Percentiles rank a stretch among this genome's conserved stretches.
Evolutionary conservation across 2,888 invertebrate species (phyloP).

Genomic region (Sceliomorpha sp.): DNA sequence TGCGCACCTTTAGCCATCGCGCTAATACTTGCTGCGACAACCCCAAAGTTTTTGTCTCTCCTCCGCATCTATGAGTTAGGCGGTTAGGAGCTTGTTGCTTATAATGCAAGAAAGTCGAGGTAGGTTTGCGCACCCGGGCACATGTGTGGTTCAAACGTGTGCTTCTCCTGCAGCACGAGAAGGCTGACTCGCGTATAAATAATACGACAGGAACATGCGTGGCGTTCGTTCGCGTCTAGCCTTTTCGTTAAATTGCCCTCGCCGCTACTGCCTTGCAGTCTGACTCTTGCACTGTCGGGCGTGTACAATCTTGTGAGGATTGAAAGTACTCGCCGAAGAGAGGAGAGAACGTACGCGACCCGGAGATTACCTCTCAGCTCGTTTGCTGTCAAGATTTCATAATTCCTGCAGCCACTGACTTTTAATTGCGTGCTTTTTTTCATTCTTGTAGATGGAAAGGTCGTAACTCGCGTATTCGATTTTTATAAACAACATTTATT

Average conservation of each 20-base stretch:
- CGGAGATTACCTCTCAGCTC: conserved; percentile 56
- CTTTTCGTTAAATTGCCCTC: conserved; percentile 71
- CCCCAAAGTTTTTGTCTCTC: conserved; percentile 69
- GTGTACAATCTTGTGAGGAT: conserved; percentile 54
- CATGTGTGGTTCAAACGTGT: conserved; percentile 29
- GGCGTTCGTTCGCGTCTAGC: conserved; percentile 56
- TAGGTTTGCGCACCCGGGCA: conserved; percentile 55
- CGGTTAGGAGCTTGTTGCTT: conserved; percentile 65
- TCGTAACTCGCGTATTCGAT: too few species aligned
- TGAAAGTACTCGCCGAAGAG: conserved; percentile 44
- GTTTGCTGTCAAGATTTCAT: conserved; percentile 56
- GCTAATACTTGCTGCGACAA: conserved; percentile 1
- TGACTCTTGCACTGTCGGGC: conserved; percentile 32
- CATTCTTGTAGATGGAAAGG: conserved; percentile 6
- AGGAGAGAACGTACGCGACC: conserved; percentile 35
- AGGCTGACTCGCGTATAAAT: conserved; percentile 34
- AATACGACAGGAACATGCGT: conserved; percentile 56
- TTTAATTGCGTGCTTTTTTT: conserved; percentile 51
- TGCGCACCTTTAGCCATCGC: too few species aligned
- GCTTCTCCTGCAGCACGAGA: neutral
- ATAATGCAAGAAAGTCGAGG: conserved; percentile 68
- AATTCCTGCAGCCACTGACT: conserved; percentile 43
- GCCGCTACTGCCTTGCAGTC: conserved; percentile 38
- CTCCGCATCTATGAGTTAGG: conserved; percentile 56
- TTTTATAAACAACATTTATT: too few species aligned